Evolutionary conservation across 2,888 invertebrate species (phyloP), one percentile per base, ranked within the genome.

Genomic region (Abrostola triplasia): DNA sequence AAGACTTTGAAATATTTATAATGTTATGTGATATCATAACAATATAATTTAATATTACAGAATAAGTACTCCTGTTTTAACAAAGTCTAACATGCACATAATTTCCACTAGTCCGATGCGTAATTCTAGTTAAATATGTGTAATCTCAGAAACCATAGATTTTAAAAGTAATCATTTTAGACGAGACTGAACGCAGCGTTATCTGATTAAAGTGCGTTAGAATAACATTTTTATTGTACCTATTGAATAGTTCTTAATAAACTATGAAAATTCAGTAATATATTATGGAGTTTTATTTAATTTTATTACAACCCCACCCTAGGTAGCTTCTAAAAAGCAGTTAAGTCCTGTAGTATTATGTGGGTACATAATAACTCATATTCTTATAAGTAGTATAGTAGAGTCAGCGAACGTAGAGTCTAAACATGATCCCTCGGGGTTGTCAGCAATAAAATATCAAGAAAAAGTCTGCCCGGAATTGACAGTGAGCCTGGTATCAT

Each of bases 171-270:
- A 89, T 90, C 85, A 88, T 88, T 88, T 91, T 92, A 92, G 92
- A 88, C 81, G 92, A 93, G 93, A 93, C 93, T 93, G 93, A 93
- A 84, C 87, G 88, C 88, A 85, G 84, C 73, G 84, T 82, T 85
- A 82, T 83, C 83, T 82, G 83, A 85, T 76, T 64, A 58, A 80
- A 82, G 83, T 84, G 85, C 83, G 83, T 89, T 92, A 91, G 89
- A 79, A 65, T 86, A 88, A 92, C 86, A 88, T 92, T 92, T 92
- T 92, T 91, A 92, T 90, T 90, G 86, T 92, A 90, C 84, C 88
- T 89, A 92, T 86, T 92, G 78, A 87, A 90, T 90, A 90, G 86
- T 92, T 93, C 92, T 90, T 92, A 93, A 89, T 93, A 93, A 92
- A 92, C 76, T 84, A 84, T 81, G 70, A 83, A 81, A 84, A 79